Conservation (phyloP, 2,113 vertebrate species). For the Prionailurus bengalensis region DNA sequence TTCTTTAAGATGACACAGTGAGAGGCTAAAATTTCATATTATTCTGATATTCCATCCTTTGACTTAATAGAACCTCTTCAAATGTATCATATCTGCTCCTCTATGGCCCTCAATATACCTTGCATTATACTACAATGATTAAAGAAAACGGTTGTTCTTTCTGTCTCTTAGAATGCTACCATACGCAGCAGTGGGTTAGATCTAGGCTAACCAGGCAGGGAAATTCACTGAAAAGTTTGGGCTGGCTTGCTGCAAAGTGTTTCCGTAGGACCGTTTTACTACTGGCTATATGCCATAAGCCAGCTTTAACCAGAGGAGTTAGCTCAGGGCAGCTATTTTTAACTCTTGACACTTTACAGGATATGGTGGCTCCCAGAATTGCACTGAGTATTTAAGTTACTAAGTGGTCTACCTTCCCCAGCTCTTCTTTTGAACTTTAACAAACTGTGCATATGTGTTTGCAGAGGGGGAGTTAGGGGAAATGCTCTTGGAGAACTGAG, state of each 20-base stretch:
- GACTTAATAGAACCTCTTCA: background rate
- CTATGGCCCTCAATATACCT: background rate
- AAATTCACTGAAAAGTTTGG: background rate
- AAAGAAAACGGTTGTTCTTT: background rate
- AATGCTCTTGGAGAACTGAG: background rate
- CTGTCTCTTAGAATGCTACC: background rate
- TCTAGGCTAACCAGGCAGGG: background rate
- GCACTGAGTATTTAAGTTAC: background rate
- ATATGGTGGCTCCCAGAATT: background rate
- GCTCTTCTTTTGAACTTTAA: conserved; percentile 10
- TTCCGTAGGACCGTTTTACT: background rate
- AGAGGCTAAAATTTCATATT: conserved; percentile 6
- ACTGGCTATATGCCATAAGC: background rate
- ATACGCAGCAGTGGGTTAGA: background rate
- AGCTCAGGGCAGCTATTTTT: background rate
- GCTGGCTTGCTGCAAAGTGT: background rate
- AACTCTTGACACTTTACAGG: background rate
- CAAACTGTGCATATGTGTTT: background rate
- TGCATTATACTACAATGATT: background rate
- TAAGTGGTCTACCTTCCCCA: background rate
- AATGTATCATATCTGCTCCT: background rate
- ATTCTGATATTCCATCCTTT: background rate
- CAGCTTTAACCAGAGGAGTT: background rate
- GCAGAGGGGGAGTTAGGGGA: no score
- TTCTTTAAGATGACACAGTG: background rate